phyloP scores from a whole-genome alignment of 2,888 invertebrate genomes.

The Acrobasis consociella region DNA sequence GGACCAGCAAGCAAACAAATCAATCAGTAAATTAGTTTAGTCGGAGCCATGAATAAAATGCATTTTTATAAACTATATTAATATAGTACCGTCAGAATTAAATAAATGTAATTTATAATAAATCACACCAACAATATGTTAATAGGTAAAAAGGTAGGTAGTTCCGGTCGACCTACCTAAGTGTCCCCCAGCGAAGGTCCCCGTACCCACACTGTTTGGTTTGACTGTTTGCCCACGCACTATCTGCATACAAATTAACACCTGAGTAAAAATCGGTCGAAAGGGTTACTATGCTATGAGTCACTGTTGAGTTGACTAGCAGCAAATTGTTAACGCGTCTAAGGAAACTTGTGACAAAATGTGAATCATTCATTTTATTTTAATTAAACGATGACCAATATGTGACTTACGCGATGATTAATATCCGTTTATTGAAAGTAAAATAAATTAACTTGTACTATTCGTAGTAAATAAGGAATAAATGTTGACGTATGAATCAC shows the following conservation, averaged over 20 bases:
- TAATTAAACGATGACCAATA: too few relatives aligned
- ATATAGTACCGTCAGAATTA: neutral
- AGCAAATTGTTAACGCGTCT: conserved; percentile 2
- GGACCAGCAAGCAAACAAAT: neutral
- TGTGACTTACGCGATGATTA: conserved; percentile 17
- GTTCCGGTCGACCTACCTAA: neutral
- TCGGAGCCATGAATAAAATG: too few relatives aligned
- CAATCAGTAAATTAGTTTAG: neutral
- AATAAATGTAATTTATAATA: neutral
- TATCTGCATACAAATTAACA: conserved; percentile 21
- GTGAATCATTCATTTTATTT: conserved; percentile 17
- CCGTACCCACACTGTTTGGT: conserved; percentile 14
- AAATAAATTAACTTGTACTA: too few relatives aligned
- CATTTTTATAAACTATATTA: too few relatives aligned
- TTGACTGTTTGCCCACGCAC: conserved; percentile 21
- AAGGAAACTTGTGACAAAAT: conserved; percentile 8
- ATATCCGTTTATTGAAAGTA: conserved; percentile 9
- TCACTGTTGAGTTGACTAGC: neutral
- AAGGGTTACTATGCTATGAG: conserved; percentile 21
- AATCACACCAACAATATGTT: neutral
- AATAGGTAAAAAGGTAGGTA: too few relatives aligned
- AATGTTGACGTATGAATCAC: too few relatives aligned
- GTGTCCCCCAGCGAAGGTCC: neutral
- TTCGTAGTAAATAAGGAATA: too few relatives aligned
- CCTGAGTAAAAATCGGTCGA: conserved; percentile 20